phyloP scores from a whole-genome alignment of 2,113 vertebrate genomes.

The Alaudala cheleensis region DNA sequence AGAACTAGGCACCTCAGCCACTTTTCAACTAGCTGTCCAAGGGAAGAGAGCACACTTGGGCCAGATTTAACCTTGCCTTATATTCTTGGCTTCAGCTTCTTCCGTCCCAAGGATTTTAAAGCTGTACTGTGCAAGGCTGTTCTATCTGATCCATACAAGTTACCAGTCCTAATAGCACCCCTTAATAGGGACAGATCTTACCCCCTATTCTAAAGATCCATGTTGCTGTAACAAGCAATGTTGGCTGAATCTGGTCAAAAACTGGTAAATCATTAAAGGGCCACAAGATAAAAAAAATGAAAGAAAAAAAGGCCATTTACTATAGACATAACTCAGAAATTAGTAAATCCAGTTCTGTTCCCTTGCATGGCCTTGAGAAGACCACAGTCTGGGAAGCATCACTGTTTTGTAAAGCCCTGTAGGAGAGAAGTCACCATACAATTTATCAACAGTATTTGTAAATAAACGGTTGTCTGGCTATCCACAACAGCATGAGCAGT shows the following conservation, averaged over 20 bases:
- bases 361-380: neutral
- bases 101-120: neutral
- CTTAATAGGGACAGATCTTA: neutral
- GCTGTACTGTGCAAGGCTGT: neutral
- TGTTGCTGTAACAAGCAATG: fast-evolving
- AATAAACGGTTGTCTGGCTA: fast-evolving
- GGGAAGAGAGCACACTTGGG: neutral
- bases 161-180: neutral
- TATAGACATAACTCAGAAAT: neutral
- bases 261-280: neutral
- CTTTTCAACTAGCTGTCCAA: neutral
- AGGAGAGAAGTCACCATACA: neutral
- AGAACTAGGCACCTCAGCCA: neutral
- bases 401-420: neutral
- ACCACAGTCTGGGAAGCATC: fast-evolving
- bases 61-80: neutral
- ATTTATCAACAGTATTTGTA: neutral
- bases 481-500: neutral
- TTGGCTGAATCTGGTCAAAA: neutral
- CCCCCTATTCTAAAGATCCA: neutral
- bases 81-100: neutral
- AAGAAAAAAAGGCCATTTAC: neutral
- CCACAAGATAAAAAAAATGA: neutral
- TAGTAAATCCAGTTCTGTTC: neutral
- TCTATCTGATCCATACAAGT: neutral